Evolutionary conservation across 2,113 vertebrate species (phyloP).

Genomic region (Perccottus glenii): DNA sequence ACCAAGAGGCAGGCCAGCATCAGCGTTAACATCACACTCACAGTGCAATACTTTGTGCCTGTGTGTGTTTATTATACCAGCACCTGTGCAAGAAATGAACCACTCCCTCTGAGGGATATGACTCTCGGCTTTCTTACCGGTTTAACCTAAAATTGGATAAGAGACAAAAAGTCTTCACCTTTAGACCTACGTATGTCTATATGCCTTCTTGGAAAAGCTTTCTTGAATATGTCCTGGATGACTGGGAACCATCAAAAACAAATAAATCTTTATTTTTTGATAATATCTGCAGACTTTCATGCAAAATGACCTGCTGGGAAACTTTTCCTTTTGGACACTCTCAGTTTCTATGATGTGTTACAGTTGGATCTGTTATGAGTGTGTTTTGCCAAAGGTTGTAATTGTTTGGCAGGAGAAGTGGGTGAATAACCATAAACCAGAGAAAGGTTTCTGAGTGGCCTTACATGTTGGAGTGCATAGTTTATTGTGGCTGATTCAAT

Average conservation of each 20-base stretch:
- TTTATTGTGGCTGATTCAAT: constrained; percentile 4
- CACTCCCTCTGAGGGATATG: too few species aligned
- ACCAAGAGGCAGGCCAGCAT: constrained; percentile 25
- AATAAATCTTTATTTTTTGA: constrained; percentile 8
- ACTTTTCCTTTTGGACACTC: constrained; percentile 6
- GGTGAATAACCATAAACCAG: not conserved
- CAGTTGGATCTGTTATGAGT: not conserved
- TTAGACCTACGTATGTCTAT: too few species aligned
- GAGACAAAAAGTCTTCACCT: too few species aligned
- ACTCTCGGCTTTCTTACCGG: too few species aligned
- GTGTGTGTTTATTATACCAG: constrained; percentile 1
- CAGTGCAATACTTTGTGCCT: constrained; percentile 16
- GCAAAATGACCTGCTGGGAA: not conserved
- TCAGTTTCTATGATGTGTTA: constrained; percentile 4
- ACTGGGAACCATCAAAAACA: too few species aligned
- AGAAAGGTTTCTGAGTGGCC: not conserved
- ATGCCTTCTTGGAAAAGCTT: too few species aligned
- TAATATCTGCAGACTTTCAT: constrained; percentile 18
- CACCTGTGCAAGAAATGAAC: too few species aligned
- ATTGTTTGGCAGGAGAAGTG: constrained; percentile 1
- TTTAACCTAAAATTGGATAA: too few species aligned
- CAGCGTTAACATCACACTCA: constrained; percentile 24
- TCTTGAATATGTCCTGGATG: too few species aligned
- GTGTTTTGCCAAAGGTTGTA: constrained; percentile 6
- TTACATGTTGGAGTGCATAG: not conserved